phyloP scores from a whole-genome alignment of 1,140 invertebrate species.

The Lepidotrigona ventralis region DNA sequence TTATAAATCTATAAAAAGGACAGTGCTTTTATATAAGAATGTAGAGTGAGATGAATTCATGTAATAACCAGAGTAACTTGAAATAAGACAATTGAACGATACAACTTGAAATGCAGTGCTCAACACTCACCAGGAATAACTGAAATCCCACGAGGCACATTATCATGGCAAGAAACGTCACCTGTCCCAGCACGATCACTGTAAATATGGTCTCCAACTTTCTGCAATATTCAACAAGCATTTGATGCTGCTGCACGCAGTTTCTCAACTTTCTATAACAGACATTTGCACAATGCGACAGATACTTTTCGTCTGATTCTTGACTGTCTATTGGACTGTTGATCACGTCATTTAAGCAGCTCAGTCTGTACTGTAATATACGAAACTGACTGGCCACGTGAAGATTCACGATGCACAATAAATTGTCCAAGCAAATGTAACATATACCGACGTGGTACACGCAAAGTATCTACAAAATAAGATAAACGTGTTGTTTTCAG shows the following conservation, averaged over 20 bases:
- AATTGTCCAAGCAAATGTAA: conserved; percentile 61
- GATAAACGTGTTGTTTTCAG: background rate
- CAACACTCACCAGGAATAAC: conserved; percentile 54
- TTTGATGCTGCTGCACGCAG: conserved; percentile 49
- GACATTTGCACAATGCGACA: background rate
- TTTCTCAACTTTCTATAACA: conserved; percentile 34
- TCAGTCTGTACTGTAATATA: conserved; percentile 53
- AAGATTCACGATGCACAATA: conserved; percentile 50
- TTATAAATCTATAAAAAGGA: background rate
- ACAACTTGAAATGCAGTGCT: conserved; percentile 8
- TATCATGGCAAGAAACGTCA: conserved; percentile 50
- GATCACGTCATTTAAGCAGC: background rate
- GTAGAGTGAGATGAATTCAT: background rate
- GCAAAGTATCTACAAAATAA: conserved; percentile 19
- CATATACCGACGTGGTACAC: conserved; percentile 49
- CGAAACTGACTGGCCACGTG: conserved; percentile 57
- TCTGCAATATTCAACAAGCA: conserved; percentile 47
- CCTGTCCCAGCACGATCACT: conserved; percentile 39
- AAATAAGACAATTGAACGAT: no score
- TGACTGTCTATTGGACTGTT: no score
- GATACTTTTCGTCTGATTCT: no score
- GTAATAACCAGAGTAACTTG: no score
- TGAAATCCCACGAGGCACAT: conserved; percentile 59
- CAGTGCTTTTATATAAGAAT: background rate
- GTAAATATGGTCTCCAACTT: conserved; percentile 54